Base-by-base conservation (phyloP, 2,113 vertebrate genomes). In the Sceloporus undulatus region DNA sequence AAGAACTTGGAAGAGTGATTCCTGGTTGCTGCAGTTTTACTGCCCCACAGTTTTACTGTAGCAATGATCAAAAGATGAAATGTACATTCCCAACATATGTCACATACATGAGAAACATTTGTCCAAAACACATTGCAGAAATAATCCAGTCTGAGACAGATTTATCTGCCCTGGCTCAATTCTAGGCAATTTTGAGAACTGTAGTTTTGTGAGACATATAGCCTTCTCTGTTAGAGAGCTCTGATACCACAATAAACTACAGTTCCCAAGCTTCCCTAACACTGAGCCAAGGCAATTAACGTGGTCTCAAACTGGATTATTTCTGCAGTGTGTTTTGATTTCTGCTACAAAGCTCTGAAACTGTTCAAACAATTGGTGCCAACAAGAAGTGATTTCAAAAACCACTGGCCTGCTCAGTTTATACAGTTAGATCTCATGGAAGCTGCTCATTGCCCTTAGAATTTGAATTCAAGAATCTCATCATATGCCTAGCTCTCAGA, bases 1-100 rank as follows among this genome's bases (percentile, higher is more conserved):
- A 82, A 27, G 84, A 82, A 27, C 84, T 9, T 87, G n/a, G 89
- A 87, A 73, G 16, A 62, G 42, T 74, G 29, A 89, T 18, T 9
- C 62, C 40, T 19, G 81, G 18, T 21, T 79, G 6, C 52, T 92
- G 2, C 52, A 76, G 8, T 13, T 92, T 21, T 38, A 80, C 78
- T 81, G 84, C 75, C 29, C 82, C 89, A 85, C 34, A 34, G 34
- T 34, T 34, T 34, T 34, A 29, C 77, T 54, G 54, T 48, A 79
- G 52, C 6, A 79, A 82, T 40, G 62, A 66, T 82, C 62, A 40
- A 82, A 66, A 42, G 34, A 27, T 14, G 38, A 80, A 62, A 62
- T 6, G 2, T 74, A 56, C 29, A 6, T 48, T 56, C 19, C 19
- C 21, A 75, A 76, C 14, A 29, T 56, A 59, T 16, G 66, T 42